A percentile compares a stretch with the other conserved stretches of the same genome.
Evolutionary conservation across 2,888 invertebrate species (phyloP).

Genomic region (Galerucella pusilla): DNA sequence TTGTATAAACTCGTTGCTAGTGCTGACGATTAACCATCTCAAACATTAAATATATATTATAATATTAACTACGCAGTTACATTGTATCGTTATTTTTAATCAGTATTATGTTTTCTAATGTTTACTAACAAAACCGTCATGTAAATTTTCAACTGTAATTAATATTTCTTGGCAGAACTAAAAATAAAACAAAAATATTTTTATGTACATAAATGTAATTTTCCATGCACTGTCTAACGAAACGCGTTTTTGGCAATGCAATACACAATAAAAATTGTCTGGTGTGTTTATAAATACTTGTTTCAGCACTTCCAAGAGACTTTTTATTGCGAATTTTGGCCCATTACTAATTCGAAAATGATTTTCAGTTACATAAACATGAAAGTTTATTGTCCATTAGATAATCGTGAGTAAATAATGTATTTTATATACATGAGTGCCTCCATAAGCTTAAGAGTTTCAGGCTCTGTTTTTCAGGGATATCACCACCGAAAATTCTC

Average conservation of each 20-base stretch:
- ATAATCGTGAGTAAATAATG: background rate
- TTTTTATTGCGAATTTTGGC: background rate
- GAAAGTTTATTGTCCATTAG: background rate
- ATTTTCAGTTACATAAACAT: background rate
- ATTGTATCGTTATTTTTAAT: background rate
- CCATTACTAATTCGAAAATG: background rate
- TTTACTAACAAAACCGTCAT: conserved; percentile 7
- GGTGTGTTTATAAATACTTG: conserved; percentile 7
- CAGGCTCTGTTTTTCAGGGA: no score
- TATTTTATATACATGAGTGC: no score
- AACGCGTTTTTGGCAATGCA: conserved; percentile 10
- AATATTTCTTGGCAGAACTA: background rate
- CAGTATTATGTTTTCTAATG: background rate
- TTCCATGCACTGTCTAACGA: background rate
- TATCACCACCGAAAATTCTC: no score
- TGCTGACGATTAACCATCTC: background rate
- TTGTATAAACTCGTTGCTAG: no score
- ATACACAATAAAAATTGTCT: conserved; percentile 5
- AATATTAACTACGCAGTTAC: background rate
- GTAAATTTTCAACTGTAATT: background rate
- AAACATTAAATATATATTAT: background rate
- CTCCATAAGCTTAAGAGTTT: no score
- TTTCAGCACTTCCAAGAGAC: background rate
- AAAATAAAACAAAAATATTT: conserved; percentile 10
- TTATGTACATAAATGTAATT: conserved; percentile 1